A percentile compares a stretch with the other conserved stretches of the same genome.
These are phyloP conservation scores for Loxodonta africana DNA, from an alignment of 2,113 vertebrate species.

Conservation along the genomic window DNA sequence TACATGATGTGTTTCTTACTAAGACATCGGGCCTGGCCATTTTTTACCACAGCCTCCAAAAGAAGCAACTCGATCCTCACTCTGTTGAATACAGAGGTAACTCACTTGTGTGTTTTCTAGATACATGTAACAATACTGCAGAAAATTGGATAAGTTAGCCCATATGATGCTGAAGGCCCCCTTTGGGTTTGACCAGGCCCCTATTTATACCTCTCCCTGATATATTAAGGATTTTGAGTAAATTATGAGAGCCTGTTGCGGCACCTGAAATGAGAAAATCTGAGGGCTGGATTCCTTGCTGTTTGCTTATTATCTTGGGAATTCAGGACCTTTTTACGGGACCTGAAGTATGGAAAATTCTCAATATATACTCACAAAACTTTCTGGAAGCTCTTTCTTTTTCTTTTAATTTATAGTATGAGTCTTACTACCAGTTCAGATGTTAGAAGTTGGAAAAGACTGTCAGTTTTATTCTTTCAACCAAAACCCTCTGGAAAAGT, in stretches of 20 bases:
- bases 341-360: not conserved
- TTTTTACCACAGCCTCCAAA: constrained; percentile 19
- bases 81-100: not conserved
- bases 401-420: not conserved
- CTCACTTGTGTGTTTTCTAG: not conserved
- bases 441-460: not conserved
- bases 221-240: not conserved
- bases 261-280: not conserved
- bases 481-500: not conserved
- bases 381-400: not conserved
- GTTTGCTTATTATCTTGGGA: not conserved
- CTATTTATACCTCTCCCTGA: not conserved
- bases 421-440: not conserved
- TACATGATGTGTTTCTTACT: not conserved
- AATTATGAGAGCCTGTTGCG: not conserved
- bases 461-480: not conserved
- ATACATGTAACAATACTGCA: not conserved
- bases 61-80: not conserved
- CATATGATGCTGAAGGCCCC: not conserved
- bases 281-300: not conserved
- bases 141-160: not conserved
- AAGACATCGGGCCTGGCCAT: not conserved
- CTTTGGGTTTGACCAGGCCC: not conserved
- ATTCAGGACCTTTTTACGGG: not conserved
- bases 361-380: not conserved